Base-by-base conservation (phyloP, 2,888 invertebrate genomes). In the Microctonus brassicae region DNA sequence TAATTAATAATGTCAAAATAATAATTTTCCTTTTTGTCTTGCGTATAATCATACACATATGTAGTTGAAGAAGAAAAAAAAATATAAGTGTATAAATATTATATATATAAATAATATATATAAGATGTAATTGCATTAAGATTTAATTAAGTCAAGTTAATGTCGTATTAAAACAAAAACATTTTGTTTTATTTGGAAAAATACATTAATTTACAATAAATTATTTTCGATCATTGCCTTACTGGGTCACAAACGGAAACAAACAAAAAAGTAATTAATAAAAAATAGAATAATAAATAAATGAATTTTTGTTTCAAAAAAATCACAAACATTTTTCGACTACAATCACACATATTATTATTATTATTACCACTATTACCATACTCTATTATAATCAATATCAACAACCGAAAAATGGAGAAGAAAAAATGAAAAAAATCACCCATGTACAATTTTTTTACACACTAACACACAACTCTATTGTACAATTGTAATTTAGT, bases 401-500 rank as follows among this genome's bases (percentile, higher is more conserved):
- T 11, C 39, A 13, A n/a, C 39, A 39, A 53, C 24, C 24, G n/a
- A 11, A 13, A 33, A 58, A 61, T 39, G 17, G 39, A 17, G 58
- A 69, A 52, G 9, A 63, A 69, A 2, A 63, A 58, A 62, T 65
- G 69, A 72, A 60, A 58, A 79, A 78, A 72, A 72, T 75, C 68
- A 73, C 63, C 53, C 78, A 75, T 83, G 81, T 82, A 82, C 76
- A 79, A 82, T 80, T 83, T 83, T 78, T 81, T 82, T 81, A 83
- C 79, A 81, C 76, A 73, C n/a, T n/a, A n/a, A n/a, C 47, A 47
- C 17, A 20, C 47, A 69, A 67, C 11, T 65, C 61, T 62, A 80
- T 78, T 83, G 83, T 84, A 84, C 80, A 84, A 82, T 80, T 84
- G 82, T 84, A 84, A 83, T 83, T 80, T 83, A 83, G 77, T 76